A percentile compares a stretch with the other conserved stretches of the same genome.
Conservation (phyloP, 2,888 invertebrate genomes). For the Petrophora chlorosata region DNA sequence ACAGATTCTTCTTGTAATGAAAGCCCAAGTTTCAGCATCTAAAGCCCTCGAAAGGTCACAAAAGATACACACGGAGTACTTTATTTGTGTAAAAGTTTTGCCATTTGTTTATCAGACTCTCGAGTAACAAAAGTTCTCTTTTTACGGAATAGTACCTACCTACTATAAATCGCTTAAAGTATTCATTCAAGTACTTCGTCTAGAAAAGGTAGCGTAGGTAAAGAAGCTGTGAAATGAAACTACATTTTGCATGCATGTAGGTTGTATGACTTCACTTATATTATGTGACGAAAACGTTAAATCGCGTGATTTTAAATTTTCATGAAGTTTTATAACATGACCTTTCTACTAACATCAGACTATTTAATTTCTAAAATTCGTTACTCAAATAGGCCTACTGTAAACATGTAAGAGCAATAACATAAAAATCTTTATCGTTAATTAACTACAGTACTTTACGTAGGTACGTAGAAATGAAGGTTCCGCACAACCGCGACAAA, state of each 20-base stretch:
- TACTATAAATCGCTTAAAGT: slow-evolving; percentile 41
- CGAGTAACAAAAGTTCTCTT: slow-evolving; percentile 45
- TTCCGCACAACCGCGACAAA: slow-evolving; percentile 14
- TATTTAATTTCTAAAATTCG: too few species aligned
- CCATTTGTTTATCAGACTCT: slow-evolving; percentile 52
- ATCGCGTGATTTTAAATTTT: neutral
- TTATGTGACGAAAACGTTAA: neutral
- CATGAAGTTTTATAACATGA: too few species aligned
- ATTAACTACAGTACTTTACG: slow-evolving; percentile 1
- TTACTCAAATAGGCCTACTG: too few species aligned
- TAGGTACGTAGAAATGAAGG: slow-evolving; percentile 10
- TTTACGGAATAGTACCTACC: slow-evolving; percentile 41
- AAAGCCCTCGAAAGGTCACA: slow-evolving; percentile 26
- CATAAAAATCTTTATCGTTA: slow-evolving; percentile 10
- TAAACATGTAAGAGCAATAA: neutral
- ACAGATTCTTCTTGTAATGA: slow-evolving; percentile 21
- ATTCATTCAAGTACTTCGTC: slow-evolving; percentile 24
- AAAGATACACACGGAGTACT: slow-evolving; percentile 44
- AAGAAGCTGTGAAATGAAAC: slow-evolving; percentile 3
- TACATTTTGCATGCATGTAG: neutral
- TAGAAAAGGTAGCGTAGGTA: slow-evolving; percentile 5
- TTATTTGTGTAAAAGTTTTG: slow-evolving; percentile 48
- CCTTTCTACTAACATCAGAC: too few species aligned
- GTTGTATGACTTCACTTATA: too few species aligned
- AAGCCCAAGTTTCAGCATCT: slow-evolving; percentile 24